Base-by-base conservation (phyloP, 2,797 vertebrate genomes). In the Caiman crocodilus region DNA sequence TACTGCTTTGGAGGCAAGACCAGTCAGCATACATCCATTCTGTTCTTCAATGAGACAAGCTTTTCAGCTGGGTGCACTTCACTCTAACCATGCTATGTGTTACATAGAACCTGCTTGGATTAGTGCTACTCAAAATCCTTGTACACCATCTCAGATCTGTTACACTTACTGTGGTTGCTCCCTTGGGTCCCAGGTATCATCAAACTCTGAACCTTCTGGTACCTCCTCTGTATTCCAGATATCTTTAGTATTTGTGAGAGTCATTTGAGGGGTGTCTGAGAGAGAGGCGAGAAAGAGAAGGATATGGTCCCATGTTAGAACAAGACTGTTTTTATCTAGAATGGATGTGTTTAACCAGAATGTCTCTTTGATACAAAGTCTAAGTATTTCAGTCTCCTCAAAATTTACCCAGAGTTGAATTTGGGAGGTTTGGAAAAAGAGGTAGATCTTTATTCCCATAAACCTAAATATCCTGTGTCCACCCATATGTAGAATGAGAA, bases 91-190 rank as follows among this genome's bases (percentile, higher is more conserved):
- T 60, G 57, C 26, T 1, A 73, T 78, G 60, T 74, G 71, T 86
- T 93, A 89, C 86, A 85, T 79, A 86, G 85, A 69, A 94, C 56
- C 1, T 32, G 14, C 88, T 93, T 82, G 79, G 78, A 90, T 79
- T 75, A 87, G 61, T 69, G 60, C 28, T 20, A 26, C 18, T 57
- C 86, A 92, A 95, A 77, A 82, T 67, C 82, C 69, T 63, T 35
- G 79, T 75, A 90, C 32, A 85, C 60, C 94, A 84, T 65, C 28
- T 76, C 86, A 85, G 75, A 82, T 91, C 87, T 75, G 75, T 82
- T 55, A 87, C 63, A 97, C 98, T 97, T 97, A 98, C 98, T 98
- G 97, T 60, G 98, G 98, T 71, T 97, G 92, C 84, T 98, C 97
- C 95, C 98, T 97, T 64, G 87, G 30, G 83, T 98, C 98, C 96